Conservation (phyloP, 2,888 invertebrate genomes). For the Ormyrus nitidulus region DNA sequence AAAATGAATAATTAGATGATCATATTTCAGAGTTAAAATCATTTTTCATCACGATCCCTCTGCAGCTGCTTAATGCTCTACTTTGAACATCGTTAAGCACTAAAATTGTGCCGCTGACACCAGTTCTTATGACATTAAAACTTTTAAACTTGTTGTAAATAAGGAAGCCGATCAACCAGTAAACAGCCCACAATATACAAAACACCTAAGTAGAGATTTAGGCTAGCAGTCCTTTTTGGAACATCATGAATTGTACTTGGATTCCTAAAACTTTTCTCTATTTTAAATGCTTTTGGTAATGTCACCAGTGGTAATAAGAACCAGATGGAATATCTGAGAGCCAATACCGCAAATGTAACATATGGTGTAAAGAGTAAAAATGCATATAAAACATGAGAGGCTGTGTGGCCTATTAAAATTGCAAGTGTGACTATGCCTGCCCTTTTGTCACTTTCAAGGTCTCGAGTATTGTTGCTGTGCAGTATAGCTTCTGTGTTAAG, state of each 20-base stretch:
- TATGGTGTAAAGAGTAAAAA: constrained; percentile 94
- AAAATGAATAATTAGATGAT: constrained; percentile 26
- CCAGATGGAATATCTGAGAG: constrained; percentile 90
- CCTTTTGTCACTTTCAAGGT: constrained; percentile 89
- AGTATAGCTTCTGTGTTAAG: constrained; percentile 96
- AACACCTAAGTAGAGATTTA: constrained; percentile 94
- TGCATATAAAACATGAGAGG: constrained; percentile 93
- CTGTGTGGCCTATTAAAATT: constrained; percentile 93
- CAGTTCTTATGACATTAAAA: background rate
- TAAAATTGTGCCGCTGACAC: constrained; percentile 41
- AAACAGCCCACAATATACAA: constrained; percentile 89
- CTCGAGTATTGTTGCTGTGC: constrained; percentile 96
- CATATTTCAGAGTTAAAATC: constrained; percentile 31
- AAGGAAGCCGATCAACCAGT: constrained; percentile 70
- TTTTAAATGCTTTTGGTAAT: constrained; percentile 90
- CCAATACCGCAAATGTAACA: constrained; percentile 90
- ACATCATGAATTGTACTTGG: constrained; percentile 87
- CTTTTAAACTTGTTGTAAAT: constrained; percentile 62
- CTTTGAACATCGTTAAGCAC: constrained; percentile 36
- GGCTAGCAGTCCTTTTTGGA: constrained; percentile 91
- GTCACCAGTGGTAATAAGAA: constrained; percentile 93
- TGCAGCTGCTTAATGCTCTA: constrained; percentile 24
- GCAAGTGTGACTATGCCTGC: constrained; percentile 96
- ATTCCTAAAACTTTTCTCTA: constrained; percentile 91
- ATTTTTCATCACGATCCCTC: constrained; percentile 17